A percentile compares a stretch with the other conserved stretches of the same genome.
These are phyloP conservation scores for Microplitis manilae DNA, from an alignment of 2,888 invertebrate species.

Conservation along the genomic window DNA sequence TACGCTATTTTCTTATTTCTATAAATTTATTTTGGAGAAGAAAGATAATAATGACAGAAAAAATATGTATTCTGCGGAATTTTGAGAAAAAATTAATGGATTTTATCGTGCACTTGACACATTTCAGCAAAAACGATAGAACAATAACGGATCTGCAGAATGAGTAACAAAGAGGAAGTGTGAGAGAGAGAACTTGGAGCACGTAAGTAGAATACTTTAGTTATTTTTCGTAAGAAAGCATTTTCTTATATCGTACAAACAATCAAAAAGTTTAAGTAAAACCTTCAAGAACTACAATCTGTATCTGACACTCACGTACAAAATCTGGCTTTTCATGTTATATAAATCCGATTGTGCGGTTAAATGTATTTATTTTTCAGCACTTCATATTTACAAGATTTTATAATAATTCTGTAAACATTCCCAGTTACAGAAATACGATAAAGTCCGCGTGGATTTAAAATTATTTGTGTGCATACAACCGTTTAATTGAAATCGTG, in stretches of 20 bases:
- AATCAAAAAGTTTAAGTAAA: conserved; percentile 23
- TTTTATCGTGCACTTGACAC: neutral
- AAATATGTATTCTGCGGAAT: conserved; percentile 7
- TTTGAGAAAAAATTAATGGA: conserved; percentile 9
- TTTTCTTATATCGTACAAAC: neutral
- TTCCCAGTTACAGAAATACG: neutral
- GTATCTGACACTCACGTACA: conserved; percentile 18
- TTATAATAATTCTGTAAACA: neutral
- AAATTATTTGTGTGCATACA: conserved; percentile 9
- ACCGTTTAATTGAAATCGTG: conserved; percentile 21
- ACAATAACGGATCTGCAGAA: neutral
- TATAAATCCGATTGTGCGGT: neutral
- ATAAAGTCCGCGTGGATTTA: conserved; percentile 14
- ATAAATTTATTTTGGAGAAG: neutral
- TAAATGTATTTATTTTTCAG: neutral
- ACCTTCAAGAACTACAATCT: conserved; percentile 2
- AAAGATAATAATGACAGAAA: neutral
- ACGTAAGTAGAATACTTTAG: conserved; percentile 3
- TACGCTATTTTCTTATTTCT: neutral
- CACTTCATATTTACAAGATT: neutral
- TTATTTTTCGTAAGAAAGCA: neutral
- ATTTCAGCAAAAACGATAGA: neutral
- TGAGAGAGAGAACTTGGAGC: neutral
- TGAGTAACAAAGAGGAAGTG: neutral
- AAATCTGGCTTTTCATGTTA: neutral